Base-by-base conservation (phyloP, 1,140 invertebrate genomes). In the Cardiocondyla obscurior region DNA sequence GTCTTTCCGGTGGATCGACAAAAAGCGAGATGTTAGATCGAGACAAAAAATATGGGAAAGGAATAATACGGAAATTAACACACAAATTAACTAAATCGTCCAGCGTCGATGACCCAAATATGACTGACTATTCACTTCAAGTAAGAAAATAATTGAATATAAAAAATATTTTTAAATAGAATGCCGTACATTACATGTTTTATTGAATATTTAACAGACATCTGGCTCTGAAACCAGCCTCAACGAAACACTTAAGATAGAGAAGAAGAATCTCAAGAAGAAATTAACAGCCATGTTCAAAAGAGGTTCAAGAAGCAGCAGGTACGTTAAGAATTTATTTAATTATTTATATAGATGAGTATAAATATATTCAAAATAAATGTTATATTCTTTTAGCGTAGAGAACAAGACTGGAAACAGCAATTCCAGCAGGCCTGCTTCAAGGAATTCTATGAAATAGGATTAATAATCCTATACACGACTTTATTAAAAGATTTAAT, bases 81-180 rank as follows among this genome's bases (percentile, higher is more conserved):
- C 97, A 97, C 85, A 97, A 97, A 89, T 93, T 98, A 22, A 97
- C 97, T 10, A 98, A 98, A 94, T 97, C 97, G 0, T 96, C 96
- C 42, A 97, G 96, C 76, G 96, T 97, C 55, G 97, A 98, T 89
- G 96, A 96, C 88, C 95, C 95, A 44, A 95, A 94, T 16, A 95
- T 94, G 83, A 93, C 94, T 94, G 74, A 88, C 14, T 74, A 65
- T n/a, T 88, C 85, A n/a, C 58, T 88, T 81, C 84, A 86, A 53
- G 86, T 72, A 81, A 62, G 44, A 79, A n/a, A 12, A 69, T 12
- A 77, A 65, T 67, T 76, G 67, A 69, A 76, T 53, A 74, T 62
- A n/a, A 3, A 2, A 62, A 46, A 22, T n/a, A 33, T 53, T 30
- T 65, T 69, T 57, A 5, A 51, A 53, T 19, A 1, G 67, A 36